phyloP scores from a whole-genome alignment of 2,113 vertebrate genomes.

The Corynorhinus townsendii region DNA sequence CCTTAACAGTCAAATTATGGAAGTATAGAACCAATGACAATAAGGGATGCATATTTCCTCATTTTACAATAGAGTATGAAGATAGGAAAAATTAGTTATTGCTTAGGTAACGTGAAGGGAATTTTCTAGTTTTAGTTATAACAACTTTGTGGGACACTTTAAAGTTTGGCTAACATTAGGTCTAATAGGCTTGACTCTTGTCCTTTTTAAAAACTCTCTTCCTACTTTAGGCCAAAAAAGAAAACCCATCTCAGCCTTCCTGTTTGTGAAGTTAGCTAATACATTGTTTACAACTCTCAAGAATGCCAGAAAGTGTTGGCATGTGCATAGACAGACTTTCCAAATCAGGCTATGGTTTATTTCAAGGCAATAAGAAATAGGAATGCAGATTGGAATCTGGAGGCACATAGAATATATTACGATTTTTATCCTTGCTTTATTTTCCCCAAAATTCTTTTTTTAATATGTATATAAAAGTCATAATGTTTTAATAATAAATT shows the following conservation, averaged over 20 bases:
- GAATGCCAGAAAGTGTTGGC: neutral
- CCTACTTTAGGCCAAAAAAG: conserved; percentile 28
- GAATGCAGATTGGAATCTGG: conserved; percentile 29
- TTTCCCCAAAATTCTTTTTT: conserved; percentile 61
- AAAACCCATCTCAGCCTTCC: conserved; percentile 38
- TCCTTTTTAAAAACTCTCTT: conserved; percentile 12
- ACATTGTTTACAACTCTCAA: conserved; percentile 41
- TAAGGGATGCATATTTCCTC: neutral
- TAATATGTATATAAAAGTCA: conserved; percentile 64
- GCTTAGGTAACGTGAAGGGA: neutral
- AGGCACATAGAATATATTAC: conserved; percentile 29
- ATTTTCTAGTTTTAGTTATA: conserved; percentile 24
- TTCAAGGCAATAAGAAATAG: conserved; percentile 44
- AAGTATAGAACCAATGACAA: conserved; percentile 3
- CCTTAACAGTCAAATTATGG: neutral
- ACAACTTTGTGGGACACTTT: neutral
- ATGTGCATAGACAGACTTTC: neutral
- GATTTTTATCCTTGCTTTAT: conserved; percentile 63
- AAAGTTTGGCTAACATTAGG: conserved; percentile 21
- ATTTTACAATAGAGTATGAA: conserved; percentile 27
- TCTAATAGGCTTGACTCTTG: neutral
- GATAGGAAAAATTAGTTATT: conserved; percentile 1
- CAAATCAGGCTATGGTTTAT: conserved; percentile 17
- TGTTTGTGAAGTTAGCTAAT: conserved; percentile 45
- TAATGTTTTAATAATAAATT: conserved; percentile 73